Base-by-base conservation (phyloP, 2,797 vertebrate species). In the Enteromius trimaculatus region DNA sequence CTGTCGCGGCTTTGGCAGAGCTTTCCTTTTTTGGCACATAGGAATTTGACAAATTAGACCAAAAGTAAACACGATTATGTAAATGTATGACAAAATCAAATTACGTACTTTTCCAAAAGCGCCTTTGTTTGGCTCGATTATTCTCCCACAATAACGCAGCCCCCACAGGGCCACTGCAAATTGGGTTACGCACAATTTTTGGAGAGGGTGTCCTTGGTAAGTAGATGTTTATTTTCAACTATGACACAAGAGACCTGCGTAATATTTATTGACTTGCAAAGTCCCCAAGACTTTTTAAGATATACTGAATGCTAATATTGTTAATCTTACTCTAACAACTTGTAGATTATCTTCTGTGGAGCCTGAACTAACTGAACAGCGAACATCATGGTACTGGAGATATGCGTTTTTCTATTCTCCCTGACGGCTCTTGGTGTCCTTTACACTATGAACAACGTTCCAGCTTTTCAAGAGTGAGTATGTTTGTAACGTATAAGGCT, bases 391-490 rank as follows among this genome's bases (percentile, higher is more conserved):
- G 72, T 58, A 6, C 79, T 81, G 91, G 94, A 94, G 88, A 93
- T 89, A 66, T 89, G 92, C 5, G 91, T 95, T 9, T 95, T 94
- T 91, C 85, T 92, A 69, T 94, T 97, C 84, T 97, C 96, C 5
- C 91, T 97, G 78, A 91, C 93, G 9, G 95, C 96, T 60, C 90
- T 98, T 26, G 96, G 95, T 0, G 47, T 96, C 72, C 94, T 95
- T 86, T 96, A 95, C 34, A 87, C 87, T 71, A 92, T 97, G 93
- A 96, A 95, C 88, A 88, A 87, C 9, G 80, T 88, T 9, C 91
- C 95, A 0, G 86, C 88, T 74, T 84, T 96, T 86, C 96, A 96
- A 86, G 94, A 96, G 96, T 97, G 93, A 96, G 97, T 97, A 62
- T 31, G 17, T 10, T 19, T 55, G 29, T 87, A 58, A 44, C 75